phyloP scores from a whole-genome alignment of 2,797 vertebrate genomes.

The Crax fasciolata region DNA sequence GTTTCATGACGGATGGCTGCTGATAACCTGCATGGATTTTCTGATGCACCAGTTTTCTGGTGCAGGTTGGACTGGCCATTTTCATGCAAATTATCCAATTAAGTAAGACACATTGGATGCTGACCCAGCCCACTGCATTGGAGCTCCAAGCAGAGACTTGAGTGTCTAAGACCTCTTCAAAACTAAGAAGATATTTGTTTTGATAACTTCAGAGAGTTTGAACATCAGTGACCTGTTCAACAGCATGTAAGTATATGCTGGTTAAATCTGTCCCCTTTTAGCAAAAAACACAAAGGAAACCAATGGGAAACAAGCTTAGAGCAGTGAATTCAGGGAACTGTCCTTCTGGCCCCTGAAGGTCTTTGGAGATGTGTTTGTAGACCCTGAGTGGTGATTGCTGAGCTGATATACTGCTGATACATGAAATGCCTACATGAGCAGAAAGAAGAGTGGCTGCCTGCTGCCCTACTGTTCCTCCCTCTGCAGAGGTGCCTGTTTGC shows the following conservation, averaged over 20 bases:
- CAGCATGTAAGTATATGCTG: neutral
- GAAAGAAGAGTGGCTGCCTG: neutral
- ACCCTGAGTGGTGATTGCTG: neutral
- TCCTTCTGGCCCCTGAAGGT: neutral
- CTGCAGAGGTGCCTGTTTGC: neutral
- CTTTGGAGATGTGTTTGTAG: neutral
- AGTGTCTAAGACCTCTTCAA: neutral
- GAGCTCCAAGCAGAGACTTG: neutral
- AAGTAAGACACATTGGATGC: neutral
- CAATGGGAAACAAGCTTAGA: neutral
- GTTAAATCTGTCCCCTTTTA: neutral
- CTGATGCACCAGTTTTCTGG: neutral
- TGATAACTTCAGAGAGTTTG: neutral
- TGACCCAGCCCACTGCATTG: neutral
- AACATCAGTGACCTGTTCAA: neutral
- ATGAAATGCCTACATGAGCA: neutral
- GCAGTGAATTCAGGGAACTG: neutral
- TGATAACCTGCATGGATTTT: neutral
- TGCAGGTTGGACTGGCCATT: neutral
- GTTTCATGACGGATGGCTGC: neutral
- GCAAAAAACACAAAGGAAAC: neutral
- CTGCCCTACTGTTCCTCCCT: neutral
- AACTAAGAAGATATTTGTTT: neutral
- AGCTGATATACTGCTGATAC: neutral
- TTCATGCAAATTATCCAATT: neutral